These are phyloP conservation scores for Benthosema pterotum DNA, from an alignment of 2,797 vertebrate species.

Conservation along the genomic window DNA sequence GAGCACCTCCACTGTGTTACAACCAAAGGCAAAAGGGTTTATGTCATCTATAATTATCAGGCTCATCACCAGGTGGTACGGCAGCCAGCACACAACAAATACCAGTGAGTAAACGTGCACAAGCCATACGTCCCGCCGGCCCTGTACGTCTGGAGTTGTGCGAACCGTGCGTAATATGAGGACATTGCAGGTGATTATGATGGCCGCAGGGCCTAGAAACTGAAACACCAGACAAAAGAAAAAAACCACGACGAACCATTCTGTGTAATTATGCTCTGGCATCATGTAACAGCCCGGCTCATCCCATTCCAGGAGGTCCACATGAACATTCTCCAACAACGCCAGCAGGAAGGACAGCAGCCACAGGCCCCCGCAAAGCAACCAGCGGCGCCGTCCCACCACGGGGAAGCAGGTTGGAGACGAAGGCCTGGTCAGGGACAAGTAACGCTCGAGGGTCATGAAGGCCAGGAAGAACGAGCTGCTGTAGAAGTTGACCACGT, in stretches of 20 bases:
- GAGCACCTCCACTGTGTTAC: constrained; percentile 77
- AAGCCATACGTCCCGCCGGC: constrained; percentile 83
- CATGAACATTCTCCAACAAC: constrained; percentile 87
- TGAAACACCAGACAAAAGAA: constrained; percentile 83
- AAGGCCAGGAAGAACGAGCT: constrained; percentile 93
- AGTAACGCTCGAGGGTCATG: constrained; percentile 92
- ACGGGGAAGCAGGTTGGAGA: constrained; percentile 75
- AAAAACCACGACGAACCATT: constrained; percentile 80
- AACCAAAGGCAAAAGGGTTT: constrained; percentile 73
- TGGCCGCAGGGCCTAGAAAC: constrained; percentile 84
- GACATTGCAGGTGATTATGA: constrained; percentile 87
- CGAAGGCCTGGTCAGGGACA: constrained; percentile 78
- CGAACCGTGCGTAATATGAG: constrained; percentile 81
- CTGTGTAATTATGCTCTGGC: constrained; percentile 72
- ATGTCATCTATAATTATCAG: constrained; percentile 82
- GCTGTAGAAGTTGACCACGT: constrained; percentile 92
- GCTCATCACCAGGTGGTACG: constrained; percentile 83
- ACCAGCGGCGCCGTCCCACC: constrained; percentile 75
- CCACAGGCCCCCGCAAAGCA: constrained; percentile 84
- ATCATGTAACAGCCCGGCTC: constrained; percentile 91
- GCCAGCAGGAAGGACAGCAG: constrained; percentile 82
- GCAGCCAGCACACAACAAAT: constrained; percentile 90
- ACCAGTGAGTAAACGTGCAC: constrained; percentile 87
- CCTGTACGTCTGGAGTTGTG: constrained; percentile 70
- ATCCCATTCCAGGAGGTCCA: constrained; percentile 81